Base-by-base conservation (phyloP, 2,888 invertebrate genomes). In the Xestia c-nigrum region DNA sequence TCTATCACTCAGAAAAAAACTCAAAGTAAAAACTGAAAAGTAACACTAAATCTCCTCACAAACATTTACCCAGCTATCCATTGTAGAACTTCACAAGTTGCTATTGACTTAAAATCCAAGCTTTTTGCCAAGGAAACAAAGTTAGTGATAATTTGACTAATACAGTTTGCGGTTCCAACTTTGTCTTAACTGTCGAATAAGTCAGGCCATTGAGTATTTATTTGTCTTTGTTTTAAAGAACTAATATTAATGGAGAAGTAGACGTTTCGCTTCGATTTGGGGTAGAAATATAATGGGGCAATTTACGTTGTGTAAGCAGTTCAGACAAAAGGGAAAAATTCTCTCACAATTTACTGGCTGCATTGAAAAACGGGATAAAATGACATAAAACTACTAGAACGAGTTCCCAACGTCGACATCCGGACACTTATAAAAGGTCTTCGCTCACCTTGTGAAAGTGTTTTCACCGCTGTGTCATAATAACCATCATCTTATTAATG, bases 131-230 rank as follows among this genome's bases (percentile, higher is more conserved):
- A 76, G 66, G 43, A 80, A 77, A 75, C 77, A 84, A 85, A 84
- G 78, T 88, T 85, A 61, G 66, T 71, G 78, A 84, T 87, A 89
- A 89, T 89, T 89, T 89, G 88, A 85, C 83, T 90, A 89, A 89
- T 87, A 87, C 87, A 89, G 81, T 87, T 87, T 76, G 78, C 24
- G 81, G 78, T 64, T 71, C 40, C 47, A 85, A 78, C 81, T 81
- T 80, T 71, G 55, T 74, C 74, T 73, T 84, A 78, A 83, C 87
- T 69, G 85, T 80, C 67, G 77, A 76, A 85, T 82, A 80, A 87
- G 66, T 77, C 46, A 59, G 21, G 55, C 64, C 16, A 66, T 52
- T 63, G 69, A 84, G 74, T 61, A 70, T 84, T 84, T 77, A 78
- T 87, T 87, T 74, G 67, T 69, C 63, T 77, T 75, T 61, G 47